phyloP scores from a whole-genome alignment of 1,140 invertebrate genomes.

The Bradysia coprophila region DNA sequence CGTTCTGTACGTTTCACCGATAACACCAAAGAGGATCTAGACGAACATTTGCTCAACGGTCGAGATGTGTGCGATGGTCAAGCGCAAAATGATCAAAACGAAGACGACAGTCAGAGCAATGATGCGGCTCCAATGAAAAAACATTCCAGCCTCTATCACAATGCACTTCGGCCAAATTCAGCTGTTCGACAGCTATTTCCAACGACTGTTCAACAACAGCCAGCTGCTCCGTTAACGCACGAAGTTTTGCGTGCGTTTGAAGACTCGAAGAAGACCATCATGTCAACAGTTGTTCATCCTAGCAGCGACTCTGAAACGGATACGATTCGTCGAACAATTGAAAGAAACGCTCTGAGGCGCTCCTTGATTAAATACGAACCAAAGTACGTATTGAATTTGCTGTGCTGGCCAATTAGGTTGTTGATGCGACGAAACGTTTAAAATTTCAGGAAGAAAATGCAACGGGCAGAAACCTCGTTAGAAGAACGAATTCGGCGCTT shows the following conservation, averaged over 20 bases:
- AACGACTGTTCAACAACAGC: constrained; percentile 31
- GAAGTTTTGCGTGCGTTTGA: constrained; percentile 44
- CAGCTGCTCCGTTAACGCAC: constrained; percentile 34
- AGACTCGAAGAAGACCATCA: constrained; percentile 34
- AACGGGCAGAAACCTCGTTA: constrained; percentile 39
- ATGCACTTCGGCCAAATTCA: constrained; percentile 34
- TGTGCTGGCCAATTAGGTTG: neutral
- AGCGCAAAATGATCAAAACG: constrained; percentile 8
- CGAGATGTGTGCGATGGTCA: constrained; percentile 12
- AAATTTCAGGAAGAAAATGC: constrained; percentile 24
- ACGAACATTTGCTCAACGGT: constrained; percentile 11
- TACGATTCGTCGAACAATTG: constrained; percentile 41
- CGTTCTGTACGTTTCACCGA: constrained; percentile 20
- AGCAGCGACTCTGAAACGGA: constrained; percentile 32
- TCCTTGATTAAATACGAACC: constrained; percentile 45
- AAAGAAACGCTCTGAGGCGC: constrained; percentile 47
- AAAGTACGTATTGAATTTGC: constrained; percentile 1
- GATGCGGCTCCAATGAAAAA: constrained; percentile 22
- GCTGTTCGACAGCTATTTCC: constrained; percentile 55
- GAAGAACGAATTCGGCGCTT: constrained; percentile 62
- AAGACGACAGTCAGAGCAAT: constrained; percentile 20
- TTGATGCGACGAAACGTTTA: constrained; percentile 5
- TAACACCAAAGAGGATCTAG: constrained; percentile 5
- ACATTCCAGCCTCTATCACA: constrained; percentile 22
- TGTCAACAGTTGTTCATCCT: constrained; percentile 17